Evolutionary conservation across 2,888 invertebrate species (phyloP), one percentile per base, ranked within the genome.

Genomic region (Celastrina argiolus): DNA sequence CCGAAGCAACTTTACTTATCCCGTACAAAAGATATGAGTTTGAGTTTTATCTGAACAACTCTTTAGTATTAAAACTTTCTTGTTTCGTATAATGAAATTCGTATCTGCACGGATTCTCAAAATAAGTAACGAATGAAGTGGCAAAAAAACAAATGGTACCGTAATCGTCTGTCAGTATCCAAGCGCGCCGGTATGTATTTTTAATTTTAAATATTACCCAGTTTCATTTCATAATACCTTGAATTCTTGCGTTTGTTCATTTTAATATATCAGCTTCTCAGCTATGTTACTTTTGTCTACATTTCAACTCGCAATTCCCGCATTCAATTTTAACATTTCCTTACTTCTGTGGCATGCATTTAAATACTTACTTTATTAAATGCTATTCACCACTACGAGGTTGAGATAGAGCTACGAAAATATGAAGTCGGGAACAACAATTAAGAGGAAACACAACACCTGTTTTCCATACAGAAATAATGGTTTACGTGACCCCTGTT

Each of bases 211-310:
- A 26, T 51, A 22, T 26, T 12, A 51, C 22, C 51, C 51, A 51
- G 22, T 51, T 12, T 51, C 22, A 26, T 51, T 51, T 4, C 12
- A 51, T 26, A 51, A 51, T 51, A 12, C 22, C 22, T 51, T 5
- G 22, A 51, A 26, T 51, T 51, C 51, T 51, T 51, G 14, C 22
- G 51, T 16, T 51, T 51, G 51, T 51, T 51, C 22, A 51, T 26
- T 51, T 45, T 51, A 51, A 51, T 51, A 51, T 42, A 8, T 45
- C 22, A 12, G 22, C 12, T 4, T 51, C 26, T 22, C 26, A 26
- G 51, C 51, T 51, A 51, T 51, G 51, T 51, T 51, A 51, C 14
- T 51, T 26, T 51, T 51, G 51, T 51, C 51, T 51, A 14, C 51
- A 51, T 51, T 51, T 22, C 12, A 26, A 51, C 26, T 26, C 22